These are phyloP conservation scores for Aythya fuligula DNA, from an alignment of 2,797 vertebrate species.

Conservation along the genomic window DNA sequence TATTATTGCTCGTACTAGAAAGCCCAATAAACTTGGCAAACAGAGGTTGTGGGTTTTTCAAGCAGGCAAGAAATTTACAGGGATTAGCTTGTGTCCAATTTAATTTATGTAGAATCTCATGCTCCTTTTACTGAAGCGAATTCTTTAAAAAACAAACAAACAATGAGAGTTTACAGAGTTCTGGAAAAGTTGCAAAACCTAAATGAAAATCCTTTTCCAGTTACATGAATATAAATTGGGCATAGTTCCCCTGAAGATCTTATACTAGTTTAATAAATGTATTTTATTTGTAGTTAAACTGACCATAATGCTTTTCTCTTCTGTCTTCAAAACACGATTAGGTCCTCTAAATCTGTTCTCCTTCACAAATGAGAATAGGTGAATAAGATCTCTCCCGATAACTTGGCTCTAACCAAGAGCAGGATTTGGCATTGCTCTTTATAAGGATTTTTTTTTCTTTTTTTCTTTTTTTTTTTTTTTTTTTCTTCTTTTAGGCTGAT, in stretches of 20 bases:
- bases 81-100: not conserved
- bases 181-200: not conserved
- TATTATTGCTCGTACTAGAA: not conserved
- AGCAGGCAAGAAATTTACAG: not conserved
- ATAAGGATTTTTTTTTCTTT: conserved; percentile 14
- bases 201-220: conserved; percentile 37
- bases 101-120: not conserved
- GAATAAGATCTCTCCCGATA: not conserved
- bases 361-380: not conserved
- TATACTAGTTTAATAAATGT: not conserved
- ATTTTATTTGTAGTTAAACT: conserved; percentile 1
- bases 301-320: not conserved
- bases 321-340: not conserved
- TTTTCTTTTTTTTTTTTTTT: not conserved
- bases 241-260: conserved; percentile 19
- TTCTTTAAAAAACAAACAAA: conserved; percentile 26
- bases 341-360: not conserved
- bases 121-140: not conserved
- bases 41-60: not conserved
- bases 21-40: not conserved
- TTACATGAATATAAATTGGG: not conserved
- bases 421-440: conserved; percentile 28
- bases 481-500: conserved; percentile 33
- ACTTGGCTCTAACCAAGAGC: not conserved
- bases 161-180: not conserved